phyloP scores from a whole-genome alignment of 1,140 invertebrate species.

The Trissolcus basalis region DNA sequence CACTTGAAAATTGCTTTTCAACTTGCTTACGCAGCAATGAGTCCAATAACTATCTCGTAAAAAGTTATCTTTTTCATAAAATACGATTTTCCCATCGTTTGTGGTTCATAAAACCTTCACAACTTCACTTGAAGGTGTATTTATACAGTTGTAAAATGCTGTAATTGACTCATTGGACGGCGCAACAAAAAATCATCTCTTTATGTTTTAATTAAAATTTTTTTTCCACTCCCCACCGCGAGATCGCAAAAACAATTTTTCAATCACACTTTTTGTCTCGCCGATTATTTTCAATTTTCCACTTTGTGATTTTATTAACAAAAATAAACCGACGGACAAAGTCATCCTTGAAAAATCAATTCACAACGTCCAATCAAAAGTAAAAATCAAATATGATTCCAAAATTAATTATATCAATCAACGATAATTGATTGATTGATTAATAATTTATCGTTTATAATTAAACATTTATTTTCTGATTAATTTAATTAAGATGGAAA shows the following conservation, averaged over 20 bases:
- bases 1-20: slow-evolving; percentile 30
- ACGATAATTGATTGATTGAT: too few relatives aligned
- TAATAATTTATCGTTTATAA: too few relatives aligned
- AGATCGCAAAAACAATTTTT: not conserved
- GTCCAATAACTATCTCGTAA: slow-evolving; percentile 51
- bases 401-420: too few relatives aligned
- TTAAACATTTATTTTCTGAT: too few relatives aligned
- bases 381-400: too few relatives aligned
- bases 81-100: slow-evolving; percentile 55
- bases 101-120: slow-evolving; percentile 45
- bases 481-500: too few relatives aligned
- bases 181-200: slow-evolving; percentile 28
- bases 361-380: too few relatives aligned
- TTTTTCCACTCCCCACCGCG: too few relatives aligned
- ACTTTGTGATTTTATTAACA: too few relatives aligned
- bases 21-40: slow-evolving; percentile 33
- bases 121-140: slow-evolving; percentile 27
- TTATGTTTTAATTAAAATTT: slow-evolving; percentile 11
- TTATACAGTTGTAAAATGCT: slow-evolving; percentile 35
- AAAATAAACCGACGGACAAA: too few relatives aligned
- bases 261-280: not conserved
- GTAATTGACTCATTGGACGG: slow-evolving; percentile 34
- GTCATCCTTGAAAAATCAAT: too few relatives aligned
- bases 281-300: too few relatives aligned
- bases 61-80: slow-evolving; percentile 54